Percentiles rank a stretch among this genome's conserved stretches.
phyloP scores from a whole-genome alignment of 1,140 invertebrate genomes.

The Danaus melanippus region DNA sequence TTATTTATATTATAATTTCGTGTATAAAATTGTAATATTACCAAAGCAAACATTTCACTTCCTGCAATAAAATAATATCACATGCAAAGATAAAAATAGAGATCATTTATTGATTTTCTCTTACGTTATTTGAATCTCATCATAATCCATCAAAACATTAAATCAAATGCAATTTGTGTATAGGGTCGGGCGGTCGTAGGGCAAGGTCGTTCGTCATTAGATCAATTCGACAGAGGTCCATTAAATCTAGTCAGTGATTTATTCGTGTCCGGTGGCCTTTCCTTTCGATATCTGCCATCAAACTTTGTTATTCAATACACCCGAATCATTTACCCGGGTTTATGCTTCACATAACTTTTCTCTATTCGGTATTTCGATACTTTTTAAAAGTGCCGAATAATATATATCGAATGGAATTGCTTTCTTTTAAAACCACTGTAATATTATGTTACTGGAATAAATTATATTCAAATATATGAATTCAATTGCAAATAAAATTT shows the following conservation, averaged over 20 bases:
- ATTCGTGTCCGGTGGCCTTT: conserved; percentile 13
- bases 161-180: too few relatives aligned
- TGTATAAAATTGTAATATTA: too few relatives aligned
- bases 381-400: not conserved
- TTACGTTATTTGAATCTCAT: too few relatives aligned
- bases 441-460: not conserved
- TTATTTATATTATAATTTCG: too few relatives aligned
- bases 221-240: conserved; percentile 15
- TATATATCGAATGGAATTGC: conserved; percentile 2
- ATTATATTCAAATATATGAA: not conserved
- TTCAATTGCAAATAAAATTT: not conserved
- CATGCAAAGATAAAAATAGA: too few relatives aligned
- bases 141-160: too few relatives aligned
- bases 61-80: too few relatives aligned
- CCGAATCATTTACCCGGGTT: conserved; percentile 12
- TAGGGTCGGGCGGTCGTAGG: not conserved
- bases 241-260: conserved; percentile 20
- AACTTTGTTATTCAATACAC: conserved; percentile 14
- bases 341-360: conserved; percentile 10
- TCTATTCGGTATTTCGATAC: not conserved
- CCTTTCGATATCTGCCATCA: conserved; percentile 4
- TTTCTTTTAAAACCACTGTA: not conserved
- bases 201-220: conserved; percentile 13
- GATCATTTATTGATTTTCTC: too few relatives aligned
- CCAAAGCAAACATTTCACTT: too few relatives aligned